Evolutionary conservation across 2,113 vertebrate species (phyloP), one percentile per base, ranked within the genome.

Genomic region (Ceyx melanurus): DNA sequence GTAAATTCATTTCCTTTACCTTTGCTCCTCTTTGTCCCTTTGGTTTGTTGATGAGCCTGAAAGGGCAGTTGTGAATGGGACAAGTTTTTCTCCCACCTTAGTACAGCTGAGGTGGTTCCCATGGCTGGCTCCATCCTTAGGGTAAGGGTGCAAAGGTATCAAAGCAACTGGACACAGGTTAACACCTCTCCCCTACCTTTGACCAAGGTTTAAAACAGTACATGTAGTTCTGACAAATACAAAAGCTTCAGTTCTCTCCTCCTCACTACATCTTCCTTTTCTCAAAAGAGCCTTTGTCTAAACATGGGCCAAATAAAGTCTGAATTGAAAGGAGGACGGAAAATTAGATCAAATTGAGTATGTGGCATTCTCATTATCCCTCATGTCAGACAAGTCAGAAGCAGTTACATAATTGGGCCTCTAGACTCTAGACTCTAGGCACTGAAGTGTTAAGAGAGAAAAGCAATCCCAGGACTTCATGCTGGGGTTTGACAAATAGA

Each of bases 361-460:
- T 25, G 75, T 14, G 60, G 84, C 89, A 90, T 73, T 88, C 88
- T 93, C 88, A 84, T 95, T 95, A 94, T 89, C 77, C 93, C 88
- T 92, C 81, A 64, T 33, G 89, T 93, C 93, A 94, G 92, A 58
- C 92, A 75, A 92, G 93, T 97, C 94, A 95, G 93, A 95, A 97
- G 89, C 68, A 76, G 81, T 88, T 95, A 89, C 16, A 9, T 95
- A 96, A 96, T 90, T 96, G 96, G 95, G 91, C 91, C 88, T 90
- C 88, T 54, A 86, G 81, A 93, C 88, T 90, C 88, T 54, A 86
- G 81, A 93, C 88, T 83, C 90, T 25, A 89, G 96, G 92, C 95
- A 96, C 60, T 62, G 91, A 94, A 95, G 94, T 96, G 95, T 97
- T 92, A 96, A 96, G 95, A 93, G 66, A 65, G 45, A 90, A 90